Percentiles rank a stretch among this genome's conserved stretches.
Evolutionary conservation across 2,113 vertebrate genomes (phyloP).

Genomic region (Rynchops niger): DNA sequence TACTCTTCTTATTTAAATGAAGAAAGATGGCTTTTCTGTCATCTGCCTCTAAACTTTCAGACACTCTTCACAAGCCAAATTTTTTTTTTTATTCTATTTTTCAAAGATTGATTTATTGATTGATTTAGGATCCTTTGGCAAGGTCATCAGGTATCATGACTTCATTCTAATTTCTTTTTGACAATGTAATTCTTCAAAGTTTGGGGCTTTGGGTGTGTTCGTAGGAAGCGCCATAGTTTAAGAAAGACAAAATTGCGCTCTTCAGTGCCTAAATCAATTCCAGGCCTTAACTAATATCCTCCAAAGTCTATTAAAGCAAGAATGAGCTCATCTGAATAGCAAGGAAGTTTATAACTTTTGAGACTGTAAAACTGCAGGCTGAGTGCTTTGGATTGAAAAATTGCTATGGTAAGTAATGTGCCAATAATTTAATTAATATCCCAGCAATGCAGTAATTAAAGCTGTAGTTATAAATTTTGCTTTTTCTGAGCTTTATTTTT

Average conservation of each 20-base stretch:
- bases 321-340: conserved; percentile 19
- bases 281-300: conserved; percentile 23
- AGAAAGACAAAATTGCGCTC: neutral
- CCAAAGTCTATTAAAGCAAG: conserved; percentile 1
- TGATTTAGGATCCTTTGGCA: neutral
- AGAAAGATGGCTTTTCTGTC: neutral
- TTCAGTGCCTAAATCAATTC: neutral
- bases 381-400: conserved; percentile 13
- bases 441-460: neutral
- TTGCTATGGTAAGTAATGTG: neutral
- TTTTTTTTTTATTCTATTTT: neutral
- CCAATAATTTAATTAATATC: conserved; percentile 19
- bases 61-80: neutral
- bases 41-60: neutral
- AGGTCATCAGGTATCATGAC: neutral
- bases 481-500: neutral
- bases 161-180: neutral
- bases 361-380: neutral
- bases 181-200: neutral
- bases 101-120: neutral
- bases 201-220: neutral
- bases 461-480: neutral
- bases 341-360: conserved; percentile 15
- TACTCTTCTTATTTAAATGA: neutral
- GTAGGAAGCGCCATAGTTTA: neutral